A percentile compares a stretch with the other conserved stretches of the same genome.
Conservation (phyloP, 2,888 invertebrate genomes). For the Flabesymbios commensalis region DNA sequence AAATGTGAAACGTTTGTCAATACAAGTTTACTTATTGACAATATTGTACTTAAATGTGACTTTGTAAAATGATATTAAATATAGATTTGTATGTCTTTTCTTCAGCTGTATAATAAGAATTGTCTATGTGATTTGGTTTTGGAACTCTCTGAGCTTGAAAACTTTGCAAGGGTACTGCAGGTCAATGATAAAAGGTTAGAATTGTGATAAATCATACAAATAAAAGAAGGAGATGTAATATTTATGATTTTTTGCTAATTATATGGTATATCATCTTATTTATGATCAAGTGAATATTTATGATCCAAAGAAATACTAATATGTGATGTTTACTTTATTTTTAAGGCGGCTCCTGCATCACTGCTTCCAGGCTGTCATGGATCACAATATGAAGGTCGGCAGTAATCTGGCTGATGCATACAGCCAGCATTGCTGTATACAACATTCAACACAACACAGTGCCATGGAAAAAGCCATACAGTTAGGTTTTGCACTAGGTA, state of each 20-base stretch:
- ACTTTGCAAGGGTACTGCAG: conserved; percentile 73
- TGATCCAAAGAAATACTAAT: neutral
- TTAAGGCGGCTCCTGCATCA: conserved; percentile 69
- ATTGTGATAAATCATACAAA: no score
- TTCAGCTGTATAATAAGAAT: conserved; percentile 75
- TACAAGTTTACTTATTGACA: no score
- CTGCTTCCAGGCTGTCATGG: conserved; percentile 73
- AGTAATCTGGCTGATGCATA: conserved; percentile 56
- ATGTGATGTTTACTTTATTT: conserved; percentile 1
- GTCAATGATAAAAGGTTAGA: conserved; percentile 69
- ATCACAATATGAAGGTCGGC: conserved; percentile 67
- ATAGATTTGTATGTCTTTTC: conserved; percentile 18
- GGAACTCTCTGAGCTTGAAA: conserved; percentile 73
- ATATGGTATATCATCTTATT: no score
- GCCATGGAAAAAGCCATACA: conserved; percentile 47
- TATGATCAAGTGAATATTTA: neutral
- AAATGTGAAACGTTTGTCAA: no score
- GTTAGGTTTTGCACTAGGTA: conserved; percentile 58
- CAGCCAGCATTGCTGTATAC: conserved; percentile 39
- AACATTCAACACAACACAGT: neutral
- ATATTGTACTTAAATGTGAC: no score
- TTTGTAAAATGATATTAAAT: no score
- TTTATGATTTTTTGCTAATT: no score
- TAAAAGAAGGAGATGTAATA: no score
- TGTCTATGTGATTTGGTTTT: conserved; percentile 71